Percentiles rank a stretch among this genome's conserved stretches.
Conservation (phyloP, 2,113 vertebrate species). For the Sphyrna mokarran region DNA sequence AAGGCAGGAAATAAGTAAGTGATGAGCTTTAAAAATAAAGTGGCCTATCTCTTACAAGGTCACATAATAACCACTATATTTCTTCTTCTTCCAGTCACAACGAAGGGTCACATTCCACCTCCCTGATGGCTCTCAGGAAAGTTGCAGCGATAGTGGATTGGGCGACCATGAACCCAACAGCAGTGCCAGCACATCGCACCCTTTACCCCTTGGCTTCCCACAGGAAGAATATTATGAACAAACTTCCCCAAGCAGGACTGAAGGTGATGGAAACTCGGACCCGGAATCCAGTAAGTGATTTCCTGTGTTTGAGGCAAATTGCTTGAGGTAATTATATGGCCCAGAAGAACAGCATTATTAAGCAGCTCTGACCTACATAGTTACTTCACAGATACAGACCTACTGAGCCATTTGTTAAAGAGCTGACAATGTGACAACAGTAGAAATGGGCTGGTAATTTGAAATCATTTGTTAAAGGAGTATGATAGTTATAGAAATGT, state of each 20-base stretch:
- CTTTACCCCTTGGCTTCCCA: slow-evolving; percentile 76
- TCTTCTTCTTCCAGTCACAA: slow-evolving; percentile 69
- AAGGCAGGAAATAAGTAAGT: background rate
- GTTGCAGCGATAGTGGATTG: slow-evolving; percentile 80
- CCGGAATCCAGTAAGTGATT: slow-evolving; percentile 89
- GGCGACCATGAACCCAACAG: slow-evolving; percentile 71
- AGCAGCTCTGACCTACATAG: slow-evolving; percentile 19
- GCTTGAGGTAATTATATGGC: background rate
- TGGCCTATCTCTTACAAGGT: background rate
- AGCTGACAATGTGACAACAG: background rate
- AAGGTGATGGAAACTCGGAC: slow-evolving; percentile 95
- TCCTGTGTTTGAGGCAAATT: slow-evolving; percentile 30
- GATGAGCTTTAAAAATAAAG: background rate
- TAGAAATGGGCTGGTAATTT: slow-evolving; percentile 31
- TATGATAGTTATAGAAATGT: slow-evolving; percentile 20
- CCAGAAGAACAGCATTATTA: background rate
- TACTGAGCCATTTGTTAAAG: slow-evolving; percentile 31
- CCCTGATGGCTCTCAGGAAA: slow-evolving; percentile 91
- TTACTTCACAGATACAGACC: slow-evolving; percentile 18
- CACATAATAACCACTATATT: slow-evolving; percentile 39
- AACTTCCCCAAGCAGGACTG: slow-evolving; percentile 81
- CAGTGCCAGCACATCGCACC: slow-evolving; percentile 63
- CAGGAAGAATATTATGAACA: slow-evolving; percentile 88
- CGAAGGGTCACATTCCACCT: slow-evolving; percentile 93
- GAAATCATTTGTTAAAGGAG: slow-evolving; percentile 23